Percentiles rank a stretch among this genome's conserved stretches.
These are phyloP conservation scores for Phortica okadai DNA, from an alignment of 2,888 invertebrate genomes.

Conservation along the genomic window DNA sequence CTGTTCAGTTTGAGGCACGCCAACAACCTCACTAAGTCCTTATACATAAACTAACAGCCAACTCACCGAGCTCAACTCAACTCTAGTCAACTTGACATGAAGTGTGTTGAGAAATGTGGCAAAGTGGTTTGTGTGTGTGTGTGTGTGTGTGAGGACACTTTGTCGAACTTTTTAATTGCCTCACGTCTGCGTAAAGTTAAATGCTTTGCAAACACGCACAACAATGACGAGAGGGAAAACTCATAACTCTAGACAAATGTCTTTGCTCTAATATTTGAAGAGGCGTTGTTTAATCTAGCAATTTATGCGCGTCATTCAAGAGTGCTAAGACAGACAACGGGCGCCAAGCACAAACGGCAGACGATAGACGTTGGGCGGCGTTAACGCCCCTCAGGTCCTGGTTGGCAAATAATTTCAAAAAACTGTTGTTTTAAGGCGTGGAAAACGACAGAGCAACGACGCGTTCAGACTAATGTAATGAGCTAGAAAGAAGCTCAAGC, in stretches of 20 bases:
- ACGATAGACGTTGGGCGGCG: not conserved
- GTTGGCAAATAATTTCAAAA: not conserved
- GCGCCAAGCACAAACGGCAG: not conserved
- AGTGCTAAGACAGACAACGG: not conserved
- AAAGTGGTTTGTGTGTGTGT: not conserved
- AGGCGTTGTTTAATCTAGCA: slow-evolving; percentile 30
- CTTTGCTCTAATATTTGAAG: slow-evolving; percentile 23
- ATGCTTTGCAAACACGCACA: slow-evolving; percentile 32
- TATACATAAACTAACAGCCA: too few species aligned
- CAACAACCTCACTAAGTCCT: not conserved
- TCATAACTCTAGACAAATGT: slow-evolving; percentile 13
- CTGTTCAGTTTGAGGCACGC: not conserved
- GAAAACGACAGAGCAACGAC: not conserved
- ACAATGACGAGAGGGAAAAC: slow-evolving; percentile 9
- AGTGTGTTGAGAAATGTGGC: too few species aligned
- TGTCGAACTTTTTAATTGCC: slow-evolving; percentile 65
- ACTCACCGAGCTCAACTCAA: not conserved
- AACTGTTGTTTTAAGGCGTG: not conserved
- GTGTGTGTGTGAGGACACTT: slow-evolving; percentile 13
- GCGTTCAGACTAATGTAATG: too few species aligned
- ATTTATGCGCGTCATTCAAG: slow-evolving; percentile 29
- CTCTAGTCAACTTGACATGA: not conserved
- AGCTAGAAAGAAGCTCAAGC: too few species aligned
- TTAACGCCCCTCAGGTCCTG: too few species aligned
- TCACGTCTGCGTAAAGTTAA: slow-evolving; percentile 39